Conservation (phyloP, 2,113 vertebrate species). For the Psilopogon haemacephalus region DNA sequence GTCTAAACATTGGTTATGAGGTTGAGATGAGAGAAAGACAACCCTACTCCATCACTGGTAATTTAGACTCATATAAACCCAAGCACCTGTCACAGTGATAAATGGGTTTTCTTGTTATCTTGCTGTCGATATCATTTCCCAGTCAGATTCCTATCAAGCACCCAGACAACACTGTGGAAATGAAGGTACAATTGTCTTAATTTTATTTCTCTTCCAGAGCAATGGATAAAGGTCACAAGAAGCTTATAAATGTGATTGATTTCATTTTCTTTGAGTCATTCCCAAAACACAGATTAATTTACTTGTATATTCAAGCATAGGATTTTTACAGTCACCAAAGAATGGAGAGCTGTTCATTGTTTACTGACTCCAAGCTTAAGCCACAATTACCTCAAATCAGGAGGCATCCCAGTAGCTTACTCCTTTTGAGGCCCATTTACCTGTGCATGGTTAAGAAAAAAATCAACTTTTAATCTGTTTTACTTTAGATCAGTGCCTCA, state of each 20-base stretch:
- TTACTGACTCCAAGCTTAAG: background rate
- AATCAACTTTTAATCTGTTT: background rate
- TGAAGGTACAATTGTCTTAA: conserved; percentile 38
- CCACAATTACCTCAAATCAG: background rate
- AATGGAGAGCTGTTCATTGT: background rate
- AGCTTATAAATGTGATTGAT: conserved; percentile 51
- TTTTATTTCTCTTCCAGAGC: conserved; percentile 50
- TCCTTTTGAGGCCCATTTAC: background rate
- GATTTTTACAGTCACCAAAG: background rate
- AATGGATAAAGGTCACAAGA: conserved; percentile 25
- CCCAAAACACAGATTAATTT: conserved; percentile 45
- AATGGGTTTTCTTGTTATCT: conserved; percentile 74
- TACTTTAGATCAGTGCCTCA: background rate
- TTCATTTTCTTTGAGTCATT: conserved; percentile 53
- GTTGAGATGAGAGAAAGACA: conserved; percentile 64
- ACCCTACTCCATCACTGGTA: conserved; percentile 63
- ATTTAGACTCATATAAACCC: conserved; percentile 66
- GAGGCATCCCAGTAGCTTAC: background rate
- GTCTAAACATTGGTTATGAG: conserved; percentile 64
- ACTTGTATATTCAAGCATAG: conserved; percentile 1
- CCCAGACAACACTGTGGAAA: conserved; percentile 11
- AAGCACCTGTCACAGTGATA: conserved; percentile 64
- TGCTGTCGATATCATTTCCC: conserved; percentile 63
- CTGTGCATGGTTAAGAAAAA: background rate
- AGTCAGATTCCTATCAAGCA: conserved; percentile 62